Conservation (phyloP, 2,888 invertebrate genomes). For the Meiosimyza decipiens region DNA sequence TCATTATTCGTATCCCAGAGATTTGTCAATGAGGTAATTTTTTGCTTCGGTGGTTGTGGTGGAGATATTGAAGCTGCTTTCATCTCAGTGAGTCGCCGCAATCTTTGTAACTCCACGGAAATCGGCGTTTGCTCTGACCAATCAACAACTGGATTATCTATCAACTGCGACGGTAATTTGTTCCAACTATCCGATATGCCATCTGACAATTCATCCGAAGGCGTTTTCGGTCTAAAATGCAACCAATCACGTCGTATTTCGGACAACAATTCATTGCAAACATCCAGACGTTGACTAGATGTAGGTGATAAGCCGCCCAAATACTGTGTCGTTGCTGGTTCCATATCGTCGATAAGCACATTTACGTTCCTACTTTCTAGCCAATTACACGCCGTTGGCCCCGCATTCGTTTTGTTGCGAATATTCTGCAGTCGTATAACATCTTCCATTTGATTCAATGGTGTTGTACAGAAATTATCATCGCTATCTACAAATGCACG, state of each 20-base stretch:
- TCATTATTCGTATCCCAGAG: slow-evolving; percentile 45
- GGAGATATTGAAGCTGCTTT: not conserved
- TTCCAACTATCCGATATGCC: slow-evolving; percentile 42
- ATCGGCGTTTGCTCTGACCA: slow-evolving; percentile 64
- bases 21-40: slow-evolving; percentile 34
- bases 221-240: slow-evolving; percentile 66
- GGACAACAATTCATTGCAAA: slow-evolving; percentile 62
- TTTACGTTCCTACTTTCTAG: slow-evolving; percentile 34
- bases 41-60: slow-evolving; percentile 38
- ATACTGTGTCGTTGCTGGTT: slow-evolving; percentile 44
- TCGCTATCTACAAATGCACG: slow-evolving; percentile 40
- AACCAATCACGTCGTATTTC: slow-evolving; percentile 65
- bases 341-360: slow-evolving; percentile 41
- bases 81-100: slow-evolving; percentile 39
- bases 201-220: slow-evolving; percentile 56
- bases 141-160: slow-evolving; percentile 51
- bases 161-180: slow-evolving; percentile 39
- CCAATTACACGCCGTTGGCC: not conserved
- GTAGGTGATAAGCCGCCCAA: slow-evolving; percentile 58
- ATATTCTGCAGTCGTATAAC: slow-evolving; percentile 55
- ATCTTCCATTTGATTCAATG: slow-evolving; percentile 57
- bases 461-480: slow-evolving; percentile 36
- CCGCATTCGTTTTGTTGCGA: slow-evolving; percentile 41
- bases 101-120: slow-evolving; percentile 59
- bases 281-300: slow-evolving; percentile 59